Conservation (phyloP, 2,113 vertebrate genomes). For the western clawed frog (Xenopus tropicalis) region DNA sequence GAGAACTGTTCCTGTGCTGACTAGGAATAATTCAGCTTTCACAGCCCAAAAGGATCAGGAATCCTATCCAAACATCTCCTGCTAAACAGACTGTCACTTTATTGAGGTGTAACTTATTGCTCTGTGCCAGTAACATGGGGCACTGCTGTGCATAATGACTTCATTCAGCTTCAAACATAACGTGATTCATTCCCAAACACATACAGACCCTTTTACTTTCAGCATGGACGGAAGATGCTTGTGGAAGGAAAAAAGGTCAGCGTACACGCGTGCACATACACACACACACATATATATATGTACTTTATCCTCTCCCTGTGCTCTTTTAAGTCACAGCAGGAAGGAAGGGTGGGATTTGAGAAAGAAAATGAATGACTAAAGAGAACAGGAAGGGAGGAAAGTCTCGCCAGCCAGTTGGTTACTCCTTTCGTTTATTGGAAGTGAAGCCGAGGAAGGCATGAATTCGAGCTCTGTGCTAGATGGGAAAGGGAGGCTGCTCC, state of each 20-base stretch:
- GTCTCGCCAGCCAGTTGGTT: constrained; percentile 65
- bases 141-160: constrained; percentile 26
- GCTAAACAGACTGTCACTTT: constrained; percentile 20
- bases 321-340: constrained; percentile 65
- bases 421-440: constrained; percentile 81
- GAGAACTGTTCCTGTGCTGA: not conserved
- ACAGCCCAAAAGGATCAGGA: not conserved
- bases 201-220: constrained; percentile 30
- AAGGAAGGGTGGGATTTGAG: constrained; percentile 81
- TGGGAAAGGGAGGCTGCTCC: constrained; percentile 67
- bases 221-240: constrained; percentile 37
- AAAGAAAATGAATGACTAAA: constrained; percentile 61
- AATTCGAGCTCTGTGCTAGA: constrained; percentile 85
- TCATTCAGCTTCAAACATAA: constrained; percentile 40
- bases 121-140: not conserved
- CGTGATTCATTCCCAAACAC: constrained; percentile 42
- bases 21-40: constrained; percentile 13
- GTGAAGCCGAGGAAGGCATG: constrained; percentile 68
- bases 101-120: constrained; percentile 7
- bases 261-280: constrained; percentile 14
- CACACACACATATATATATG: constrained; percentile 19
- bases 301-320: constrained; percentile 52
- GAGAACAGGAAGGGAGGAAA: constrained; percentile 88
- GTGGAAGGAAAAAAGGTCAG: constrained; percentile 56
- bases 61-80: not conserved